Percentiles rank a stretch among this genome's conserved stretches.
Evolutionary conservation across 2,113 vertebrate genomes (phyloP).

Genomic region (Sinocyclocheilus anshuiensis): DNA sequence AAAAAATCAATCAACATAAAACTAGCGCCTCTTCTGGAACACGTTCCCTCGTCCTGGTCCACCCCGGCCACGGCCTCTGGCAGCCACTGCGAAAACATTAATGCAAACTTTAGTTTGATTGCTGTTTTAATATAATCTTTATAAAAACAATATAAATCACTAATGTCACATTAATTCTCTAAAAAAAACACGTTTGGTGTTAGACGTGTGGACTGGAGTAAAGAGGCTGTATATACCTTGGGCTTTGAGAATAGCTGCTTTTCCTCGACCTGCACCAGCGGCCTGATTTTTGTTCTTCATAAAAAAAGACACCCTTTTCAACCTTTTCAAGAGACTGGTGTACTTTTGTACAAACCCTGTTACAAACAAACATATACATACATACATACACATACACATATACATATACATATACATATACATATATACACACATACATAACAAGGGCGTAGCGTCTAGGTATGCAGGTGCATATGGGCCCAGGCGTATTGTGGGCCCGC

Average conservation of each 20-base stretch:
- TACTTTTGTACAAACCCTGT: too few relatives aligned
- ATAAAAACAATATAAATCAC: neutral
- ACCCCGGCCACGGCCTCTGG: slow-evolving; percentile 93
- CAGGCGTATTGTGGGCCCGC: too few relatives aligned
- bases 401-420: too few relatives aligned
- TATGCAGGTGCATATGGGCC: too few relatives aligned
- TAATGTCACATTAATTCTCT: neutral
- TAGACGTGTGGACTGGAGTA: neutral
- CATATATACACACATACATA: too few relatives aligned
- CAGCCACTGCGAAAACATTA: slow-evolving; percentile 84
- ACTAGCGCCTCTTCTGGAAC: slow-evolving; percentile 96
- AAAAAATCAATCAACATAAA: slow-evolving; percentile 52
- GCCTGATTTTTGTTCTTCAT: slow-evolving; percentile 99
- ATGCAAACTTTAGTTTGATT: neutral
- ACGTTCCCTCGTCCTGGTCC: slow-evolving; percentile 97
- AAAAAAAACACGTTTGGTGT: neutral
- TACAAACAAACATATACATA: too few relatives aligned
- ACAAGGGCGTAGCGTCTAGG: too few relatives aligned
- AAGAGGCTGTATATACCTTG: slow-evolving; percentile 77
- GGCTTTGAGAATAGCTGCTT: slow-evolving; percentile 98
- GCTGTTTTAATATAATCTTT: neutral
- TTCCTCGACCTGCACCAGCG: slow-evolving; percentile 93
- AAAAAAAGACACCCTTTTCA: neutral
- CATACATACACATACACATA: too few relatives aligned
- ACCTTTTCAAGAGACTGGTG: neutral